These are phyloP conservation scores for Tragelaphus strepsiceros DNA, from an alignment of 2,113 vertebrate species.

Conservation along the genomic window DNA sequence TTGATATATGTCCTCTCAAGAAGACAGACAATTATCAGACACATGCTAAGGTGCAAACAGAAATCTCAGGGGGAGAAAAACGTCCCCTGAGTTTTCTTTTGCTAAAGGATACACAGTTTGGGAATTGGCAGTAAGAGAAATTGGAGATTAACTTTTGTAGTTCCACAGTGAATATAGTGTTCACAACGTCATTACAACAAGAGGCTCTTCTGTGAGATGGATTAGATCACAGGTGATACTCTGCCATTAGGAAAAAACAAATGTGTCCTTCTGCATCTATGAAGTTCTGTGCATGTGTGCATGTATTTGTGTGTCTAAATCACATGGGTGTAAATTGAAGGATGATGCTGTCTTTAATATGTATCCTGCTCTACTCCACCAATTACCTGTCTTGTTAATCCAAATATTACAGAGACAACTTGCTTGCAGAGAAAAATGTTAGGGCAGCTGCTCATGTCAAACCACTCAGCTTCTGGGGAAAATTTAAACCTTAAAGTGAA, in stretches of 20 bases:
- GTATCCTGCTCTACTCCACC: accelerated
- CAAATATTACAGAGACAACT: neutral
- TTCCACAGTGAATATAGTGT: neutral
- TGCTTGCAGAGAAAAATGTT: neutral
- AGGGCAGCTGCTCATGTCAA: neutral
- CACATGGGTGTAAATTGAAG: neutral
- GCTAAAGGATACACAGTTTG: neutral
- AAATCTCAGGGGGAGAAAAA: neutral
- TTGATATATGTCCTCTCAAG: neutral
- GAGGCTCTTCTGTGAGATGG: neutral
- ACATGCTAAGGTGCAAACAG: neutral
- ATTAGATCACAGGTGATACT: neutral
- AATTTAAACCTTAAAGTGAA: neutral
- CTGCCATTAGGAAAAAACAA: neutral
- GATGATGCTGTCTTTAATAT: neutral
- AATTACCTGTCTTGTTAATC: neutral
- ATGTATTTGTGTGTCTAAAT: neutral
- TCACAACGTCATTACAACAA: neutral
- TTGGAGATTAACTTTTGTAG: neutral
- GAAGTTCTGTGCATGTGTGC: too few species aligned
- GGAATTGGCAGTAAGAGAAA: neutral
- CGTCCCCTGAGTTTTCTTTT: neutral
- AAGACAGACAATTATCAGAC: neutral
- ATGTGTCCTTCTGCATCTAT: neutral
- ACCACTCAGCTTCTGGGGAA: neutral